phyloP scores from a whole-genome alignment of 2,888 invertebrate genomes.

The Idaea straminata region DNA sequence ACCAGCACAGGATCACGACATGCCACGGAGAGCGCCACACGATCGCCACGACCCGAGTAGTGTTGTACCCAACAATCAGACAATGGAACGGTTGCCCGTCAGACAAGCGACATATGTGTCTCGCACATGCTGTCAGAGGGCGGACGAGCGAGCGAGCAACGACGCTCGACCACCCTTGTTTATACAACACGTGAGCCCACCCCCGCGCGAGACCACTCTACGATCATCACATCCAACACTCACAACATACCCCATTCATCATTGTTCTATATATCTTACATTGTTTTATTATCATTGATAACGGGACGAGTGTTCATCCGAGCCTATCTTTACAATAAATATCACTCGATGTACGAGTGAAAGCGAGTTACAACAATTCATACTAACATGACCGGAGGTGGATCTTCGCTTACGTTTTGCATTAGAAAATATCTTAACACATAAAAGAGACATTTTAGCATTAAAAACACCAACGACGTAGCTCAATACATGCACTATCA shows the following conservation, averaged over 20 bases:
- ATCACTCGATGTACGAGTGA: slow-evolving; percentile 3
- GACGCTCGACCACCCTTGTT: slow-evolving; percentile 41
- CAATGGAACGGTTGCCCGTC: slow-evolving; percentile 82
- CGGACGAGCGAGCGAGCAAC: slow-evolving; percentile 62
- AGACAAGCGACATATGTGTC: slow-evolving; percentile 81
- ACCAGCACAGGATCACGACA: slow-evolving; percentile 53
- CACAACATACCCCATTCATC: slow-evolving; percentile 33
- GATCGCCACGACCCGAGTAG: slow-evolving; percentile 80
- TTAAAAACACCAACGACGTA: slow-evolving; percentile 57
- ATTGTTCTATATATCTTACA: neutral
- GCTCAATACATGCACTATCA: slow-evolving; percentile 68
- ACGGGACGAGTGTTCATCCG: slow-evolving; percentile 70
- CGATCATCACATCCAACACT: slow-evolving; percentile 46
- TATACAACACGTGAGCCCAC: neutral
- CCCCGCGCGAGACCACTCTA: slow-evolving; percentile 27
- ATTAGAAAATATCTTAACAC: slow-evolving; percentile 55
- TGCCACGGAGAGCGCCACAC: slow-evolving; percentile 66
- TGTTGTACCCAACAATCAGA: slow-evolving; percentile 82
- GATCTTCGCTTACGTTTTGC: slow-evolving; percentile 46
- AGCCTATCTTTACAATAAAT: slow-evolving; percentile 40
- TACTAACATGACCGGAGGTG: slow-evolving; percentile 52
- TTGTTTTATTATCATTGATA: slow-evolving; percentile 28
- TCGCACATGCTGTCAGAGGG: slow-evolving; percentile 78
- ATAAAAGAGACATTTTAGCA: slow-evolving; percentile 59
- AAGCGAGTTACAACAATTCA: slow-evolving; percentile 24